phyloP scores from a whole-genome alignment of 2,888 invertebrate species.

The Nemotelus pantherinus region DNA sequence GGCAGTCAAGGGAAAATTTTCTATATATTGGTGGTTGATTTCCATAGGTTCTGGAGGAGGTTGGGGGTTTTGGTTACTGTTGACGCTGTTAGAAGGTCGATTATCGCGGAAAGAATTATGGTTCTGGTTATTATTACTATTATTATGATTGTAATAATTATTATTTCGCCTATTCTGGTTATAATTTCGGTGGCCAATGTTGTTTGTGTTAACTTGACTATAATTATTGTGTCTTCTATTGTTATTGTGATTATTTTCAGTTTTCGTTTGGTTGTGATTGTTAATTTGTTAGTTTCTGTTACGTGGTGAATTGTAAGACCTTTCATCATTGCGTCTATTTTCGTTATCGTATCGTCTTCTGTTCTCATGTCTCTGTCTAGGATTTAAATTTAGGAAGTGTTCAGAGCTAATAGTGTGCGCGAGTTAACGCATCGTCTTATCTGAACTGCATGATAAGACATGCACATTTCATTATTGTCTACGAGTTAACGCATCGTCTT shows the following conservation, averaged over 20 bases:
- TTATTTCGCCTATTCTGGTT: background rate
- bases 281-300: background rate
- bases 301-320: background rate
- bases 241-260: background rate
- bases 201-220: background rate
- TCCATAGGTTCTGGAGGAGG: conserved; percentile 1
- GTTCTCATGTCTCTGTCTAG: background rate
- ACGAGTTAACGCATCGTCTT: no score
- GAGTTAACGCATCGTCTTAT: no score
- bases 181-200: background rate
- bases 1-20: conserved; percentile 13
- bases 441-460: no score
- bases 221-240: background rate
- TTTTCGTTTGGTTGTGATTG: background rate
- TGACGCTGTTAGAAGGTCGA: background rate
- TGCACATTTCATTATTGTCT: no score
- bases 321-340: background rate
- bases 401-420: no score
- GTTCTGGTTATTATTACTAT: background rate
- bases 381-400: background rate
- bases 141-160: background rate
- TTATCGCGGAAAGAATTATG: background rate
- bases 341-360: background rate
- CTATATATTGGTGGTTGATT: background rate
- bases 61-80: background rate